Percentiles rank a stretch among this genome's conserved stretches.
Conservation (phyloP, 1,140 invertebrate genomes). For the Lucilia sericata region DNA sequence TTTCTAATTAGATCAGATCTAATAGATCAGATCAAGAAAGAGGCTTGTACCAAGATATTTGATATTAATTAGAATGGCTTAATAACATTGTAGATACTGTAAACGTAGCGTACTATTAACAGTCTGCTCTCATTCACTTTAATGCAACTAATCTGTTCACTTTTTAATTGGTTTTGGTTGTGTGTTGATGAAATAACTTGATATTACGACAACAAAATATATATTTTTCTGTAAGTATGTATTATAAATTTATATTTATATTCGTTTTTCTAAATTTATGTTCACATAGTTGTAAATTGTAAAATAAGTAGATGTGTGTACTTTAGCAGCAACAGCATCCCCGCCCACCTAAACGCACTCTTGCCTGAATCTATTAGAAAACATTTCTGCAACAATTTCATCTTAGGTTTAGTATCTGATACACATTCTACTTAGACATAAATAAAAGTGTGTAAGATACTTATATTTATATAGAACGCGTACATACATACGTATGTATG, state of each 20-base stretch:
- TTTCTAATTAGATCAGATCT: too few relatives aligned
- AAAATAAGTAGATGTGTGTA: conserved; percentile 49
- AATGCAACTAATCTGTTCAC: not conserved
- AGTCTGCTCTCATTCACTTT: not conserved
- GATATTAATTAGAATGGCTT: too few relatives aligned
- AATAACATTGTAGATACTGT: too few relatives aligned
- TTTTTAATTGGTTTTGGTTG: not conserved
- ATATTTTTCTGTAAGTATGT: too few relatives aligned
- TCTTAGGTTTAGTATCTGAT: too few relatives aligned
- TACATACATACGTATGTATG: not conserved
- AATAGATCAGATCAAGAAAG: too few relatives aligned
- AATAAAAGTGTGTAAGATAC: too few relatives aligned
- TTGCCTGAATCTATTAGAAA: not conserved
- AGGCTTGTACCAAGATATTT: too few relatives aligned
- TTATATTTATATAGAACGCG: not conserved
- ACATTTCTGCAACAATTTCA: conserved; percentile 32
- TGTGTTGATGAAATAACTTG: conserved; percentile 16
- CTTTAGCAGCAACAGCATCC: not conserved
- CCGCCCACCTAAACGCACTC: not conserved
- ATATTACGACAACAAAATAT: too few relatives aligned
- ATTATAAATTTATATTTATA: conserved; percentile 5
- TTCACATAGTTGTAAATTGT: conserved; percentile 66
- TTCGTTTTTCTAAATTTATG: conserved; percentile 64
- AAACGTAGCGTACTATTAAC: not conserved
- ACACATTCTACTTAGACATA: too few relatives aligned